A percentile compares a stretch with the other conserved stretches of the same genome.
Evolutionary conservation across 2,888 invertebrate genomes (phyloP).

Genomic region (Leptopilina myrica): DNA sequence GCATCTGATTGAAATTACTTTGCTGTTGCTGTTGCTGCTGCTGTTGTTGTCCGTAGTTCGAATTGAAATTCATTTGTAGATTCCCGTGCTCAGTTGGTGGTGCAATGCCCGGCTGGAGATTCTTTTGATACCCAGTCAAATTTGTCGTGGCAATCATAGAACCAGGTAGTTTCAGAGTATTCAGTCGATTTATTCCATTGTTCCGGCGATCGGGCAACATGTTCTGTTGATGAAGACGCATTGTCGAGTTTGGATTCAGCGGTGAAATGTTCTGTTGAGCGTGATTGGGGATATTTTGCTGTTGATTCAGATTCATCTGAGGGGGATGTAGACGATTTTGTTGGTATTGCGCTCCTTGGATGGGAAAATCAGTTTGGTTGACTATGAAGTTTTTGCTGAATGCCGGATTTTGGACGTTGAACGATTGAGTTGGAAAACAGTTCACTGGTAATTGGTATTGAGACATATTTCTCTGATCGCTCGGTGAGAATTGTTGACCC

Average conservation of each 20-base stretch:
- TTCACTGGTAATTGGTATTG: conserved; percentile 21
- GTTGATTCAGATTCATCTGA: conserved; percentile 44
- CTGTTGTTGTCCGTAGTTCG: conserved; percentile 56
- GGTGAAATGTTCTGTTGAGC: conserved; percentile 31
- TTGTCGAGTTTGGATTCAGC: conserved; percentile 48
- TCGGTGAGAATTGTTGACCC: conserved; percentile 42
- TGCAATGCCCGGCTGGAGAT: conserved; percentile 55
- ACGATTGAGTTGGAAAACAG: conserved; percentile 65
- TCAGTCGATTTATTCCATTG: conserved; percentile 59
- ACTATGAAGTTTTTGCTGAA: conserved; percentile 67
- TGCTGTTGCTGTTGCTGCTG: conserved; percentile 39
- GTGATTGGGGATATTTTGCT: neutral
- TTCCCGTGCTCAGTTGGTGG: neutral
- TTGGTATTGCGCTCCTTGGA: conserved; percentile 47
- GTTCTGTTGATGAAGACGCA: conserved; percentile 59
- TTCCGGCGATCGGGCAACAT: conserved; percentile 57
- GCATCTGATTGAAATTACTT: conserved; percentile 60
- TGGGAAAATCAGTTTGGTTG: conserved; percentile 50
- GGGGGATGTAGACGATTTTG: conserved; percentile 38
- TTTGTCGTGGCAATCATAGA: conserved; percentile 48
- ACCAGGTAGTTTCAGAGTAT: conserved; percentile 58
- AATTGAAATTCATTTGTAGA: conserved; percentile 42
- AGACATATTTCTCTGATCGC: conserved; percentile 40
- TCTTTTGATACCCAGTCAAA: conserved; percentile 64
- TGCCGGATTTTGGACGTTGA: conserved; percentile 69